Base-by-base conservation (phyloP, 2,113 vertebrate genomes). In the Otus sunia region DNA sequence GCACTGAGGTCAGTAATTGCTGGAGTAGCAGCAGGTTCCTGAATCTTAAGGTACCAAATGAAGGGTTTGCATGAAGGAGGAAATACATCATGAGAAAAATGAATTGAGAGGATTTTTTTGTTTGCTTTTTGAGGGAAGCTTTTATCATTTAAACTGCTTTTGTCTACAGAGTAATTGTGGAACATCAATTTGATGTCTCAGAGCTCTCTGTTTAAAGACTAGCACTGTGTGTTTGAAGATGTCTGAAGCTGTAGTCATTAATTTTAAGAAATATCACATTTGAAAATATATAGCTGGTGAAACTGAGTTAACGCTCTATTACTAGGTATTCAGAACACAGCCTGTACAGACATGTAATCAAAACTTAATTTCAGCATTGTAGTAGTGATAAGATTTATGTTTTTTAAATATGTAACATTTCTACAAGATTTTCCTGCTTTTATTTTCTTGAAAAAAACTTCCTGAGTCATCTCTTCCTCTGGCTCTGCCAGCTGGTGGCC, bases 1-100 rank as follows among this genome's bases (percentile, higher is more conserved):
- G 52, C 55, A 72, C 45, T 19, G 81, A 95, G 78, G 86, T 94
- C 93, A 97, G 84, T 95, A 94, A 97, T 97, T 96, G 94, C 93
- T 87, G 64, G 78, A 91, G 58, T 66, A 96, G 69, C 94, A 97
- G 95, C 83, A 84, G 84, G 85, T 64, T 97, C 18, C 93, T 93
- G 87, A 84, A 91, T 92, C 59, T 76, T 63, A 91, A 45, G 43
- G 23, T 34, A 20, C 17, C 60, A 69, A 74, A 86, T 72, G 59
- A 97, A 94, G 36, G 52, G 16, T 72, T 95, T 96, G 39, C 76
- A 86, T 34, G 71, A 92, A 72, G 23, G 47, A 59, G 52, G 2
- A 78, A 95, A 81, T 94, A 55, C 16, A 90, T 86, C 27, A 67
- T 50, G 52, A 66, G n/a, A 78, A 89, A 94, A 93, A 96, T 49